Evolutionary conservation across 2,797 vertebrate genomes (phyloP).

Genomic region (Pseudocheirus occidentalis): DNA sequence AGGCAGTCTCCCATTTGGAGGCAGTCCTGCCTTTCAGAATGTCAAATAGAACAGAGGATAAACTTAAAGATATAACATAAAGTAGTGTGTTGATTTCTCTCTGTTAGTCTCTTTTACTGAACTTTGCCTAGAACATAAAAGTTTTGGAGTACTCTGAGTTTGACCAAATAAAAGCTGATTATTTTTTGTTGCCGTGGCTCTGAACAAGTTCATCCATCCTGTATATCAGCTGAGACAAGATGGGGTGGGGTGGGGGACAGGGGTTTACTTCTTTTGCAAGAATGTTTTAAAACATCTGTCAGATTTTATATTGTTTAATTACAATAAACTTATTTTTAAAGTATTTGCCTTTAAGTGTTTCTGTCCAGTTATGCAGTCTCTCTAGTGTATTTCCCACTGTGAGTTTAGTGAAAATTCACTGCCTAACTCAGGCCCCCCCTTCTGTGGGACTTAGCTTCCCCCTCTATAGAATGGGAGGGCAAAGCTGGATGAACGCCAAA

Average conservation of each 20-base stretch:
- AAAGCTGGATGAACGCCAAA: not conserved
- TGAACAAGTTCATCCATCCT: slow-evolving; percentile 55
- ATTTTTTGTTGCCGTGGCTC: slow-evolving; percentile 65
- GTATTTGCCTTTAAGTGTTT: slow-evolving; percentile 80
- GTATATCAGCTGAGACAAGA: slow-evolving; percentile 50
- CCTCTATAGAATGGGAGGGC: not conserved
- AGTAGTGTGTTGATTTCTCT: slow-evolving; percentile 47
- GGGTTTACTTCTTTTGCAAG: slow-evolving; percentile 74
- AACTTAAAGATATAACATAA: slow-evolving; percentile 29
- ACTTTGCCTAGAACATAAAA: slow-evolving; percentile 57
- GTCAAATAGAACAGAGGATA: slow-evolving; percentile 51
- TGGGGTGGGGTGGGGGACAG: not conserved
- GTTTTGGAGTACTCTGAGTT: slow-evolving; percentile 45
- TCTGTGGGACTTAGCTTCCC: not conserved
- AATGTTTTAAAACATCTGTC: slow-evolving; percentile 80
- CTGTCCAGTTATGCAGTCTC: slow-evolving; percentile 48
- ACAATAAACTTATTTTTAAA: slow-evolving; percentile 87
- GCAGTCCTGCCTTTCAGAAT: slow-evolving; percentile 45
- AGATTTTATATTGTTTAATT: slow-evolving; percentile 83
- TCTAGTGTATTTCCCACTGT: not conserved
- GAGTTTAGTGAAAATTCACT: not conserved
- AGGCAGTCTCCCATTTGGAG: not conserved
- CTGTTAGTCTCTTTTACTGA: slow-evolving; percentile 36
- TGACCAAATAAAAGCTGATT: slow-evolving; percentile 52
- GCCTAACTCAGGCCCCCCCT: not conserved